Evolutionary conservation across 2,888 invertebrate species (phyloP).

Genomic region (Macropis europaea): DNA sequence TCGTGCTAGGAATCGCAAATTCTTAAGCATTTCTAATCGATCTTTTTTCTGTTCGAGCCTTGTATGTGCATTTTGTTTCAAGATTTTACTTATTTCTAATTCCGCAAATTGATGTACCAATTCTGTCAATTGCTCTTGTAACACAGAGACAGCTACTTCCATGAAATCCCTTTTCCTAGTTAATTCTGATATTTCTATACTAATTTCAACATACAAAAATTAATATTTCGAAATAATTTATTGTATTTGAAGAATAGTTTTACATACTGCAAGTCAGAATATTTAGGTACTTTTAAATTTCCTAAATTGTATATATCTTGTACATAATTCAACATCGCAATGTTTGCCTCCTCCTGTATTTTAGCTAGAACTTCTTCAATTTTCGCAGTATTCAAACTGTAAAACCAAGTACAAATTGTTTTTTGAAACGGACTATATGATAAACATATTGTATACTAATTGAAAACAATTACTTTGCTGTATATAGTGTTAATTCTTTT

Average conservation of each 20-base stretch:
- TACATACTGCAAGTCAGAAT: conserved; percentile 42
- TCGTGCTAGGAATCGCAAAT: conserved; percentile 63
- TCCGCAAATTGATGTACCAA: conserved; percentile 64
- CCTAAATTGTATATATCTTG: conserved; percentile 56
- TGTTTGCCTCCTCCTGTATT: conserved; percentile 26
- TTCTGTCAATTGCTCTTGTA: conserved; percentile 67
- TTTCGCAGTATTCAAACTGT: conserved; percentile 49
- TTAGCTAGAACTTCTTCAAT: conserved; percentile 40
- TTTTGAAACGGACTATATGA: neutral
- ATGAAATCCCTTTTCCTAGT: conserved; percentile 67
- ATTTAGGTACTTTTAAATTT: conserved; percentile 40
- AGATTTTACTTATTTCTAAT: conserved; percentile 64
- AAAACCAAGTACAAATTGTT: neutral
- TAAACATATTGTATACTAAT: neutral
- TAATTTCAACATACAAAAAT: conserved; percentile 44
- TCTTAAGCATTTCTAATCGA: conserved; percentile 66
- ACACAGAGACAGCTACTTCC: conserved; percentile 68
- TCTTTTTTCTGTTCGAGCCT: conserved; percentile 62
- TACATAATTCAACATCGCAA: conserved; percentile 44
- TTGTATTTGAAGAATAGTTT: neutral
- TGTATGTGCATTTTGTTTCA: conserved; percentile 66
- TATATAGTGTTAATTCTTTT: conserved; percentile 60
- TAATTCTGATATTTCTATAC: conserved; percentile 68
- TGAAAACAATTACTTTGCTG: conserved; percentile 56
- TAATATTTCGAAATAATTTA: neutral